These are phyloP conservation scores for Epizoanthus ramosus DNA, from an alignment of 92 coral and sea anemone genomes.

Conservation along the genomic window DNA sequence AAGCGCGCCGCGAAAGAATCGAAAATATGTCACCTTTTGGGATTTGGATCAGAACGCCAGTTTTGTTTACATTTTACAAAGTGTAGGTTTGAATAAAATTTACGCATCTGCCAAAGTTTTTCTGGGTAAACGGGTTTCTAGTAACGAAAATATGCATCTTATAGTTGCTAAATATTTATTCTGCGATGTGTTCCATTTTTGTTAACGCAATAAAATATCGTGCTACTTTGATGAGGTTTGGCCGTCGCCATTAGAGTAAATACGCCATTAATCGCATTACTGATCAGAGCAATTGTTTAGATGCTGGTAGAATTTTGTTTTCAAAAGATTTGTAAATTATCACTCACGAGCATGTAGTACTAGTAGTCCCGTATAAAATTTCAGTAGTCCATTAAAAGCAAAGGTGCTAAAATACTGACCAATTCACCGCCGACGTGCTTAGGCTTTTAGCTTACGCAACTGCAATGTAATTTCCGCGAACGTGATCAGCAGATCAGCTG, in stretches of 20 bases:
- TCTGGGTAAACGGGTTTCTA: background rate
- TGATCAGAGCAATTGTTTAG: background rate
- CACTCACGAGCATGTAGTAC: too few relatives aligned
- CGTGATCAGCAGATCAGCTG: constrained; percentile 21
- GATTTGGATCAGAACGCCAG: background rate
- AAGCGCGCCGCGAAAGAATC: background rate
- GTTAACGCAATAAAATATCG: background rate
- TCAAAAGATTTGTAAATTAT: constrained; percentile 10
- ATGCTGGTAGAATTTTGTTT: background rate
- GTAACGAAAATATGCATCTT: background rate
- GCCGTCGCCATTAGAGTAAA: background rate
- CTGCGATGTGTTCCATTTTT: constrained; percentile 3
- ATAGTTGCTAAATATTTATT: constrained; percentile 1
- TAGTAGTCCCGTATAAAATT: too few relatives aligned
- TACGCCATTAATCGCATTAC: background rate
- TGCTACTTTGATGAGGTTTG: background rate
- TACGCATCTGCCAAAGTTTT: constrained; percentile 2
- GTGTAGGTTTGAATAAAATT: background rate
- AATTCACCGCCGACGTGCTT: background rate
- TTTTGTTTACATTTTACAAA: background rate
- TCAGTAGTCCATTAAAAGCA: too few relatives aligned
- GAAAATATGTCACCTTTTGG: background rate
- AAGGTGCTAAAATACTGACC: too few relatives aligned
- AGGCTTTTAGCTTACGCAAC: background rate
- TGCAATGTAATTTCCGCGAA: constrained; percentile 9